Base-by-base conservation (phyloP, 2,888 invertebrate genomes). In the Dryococelus australis region DNA sequence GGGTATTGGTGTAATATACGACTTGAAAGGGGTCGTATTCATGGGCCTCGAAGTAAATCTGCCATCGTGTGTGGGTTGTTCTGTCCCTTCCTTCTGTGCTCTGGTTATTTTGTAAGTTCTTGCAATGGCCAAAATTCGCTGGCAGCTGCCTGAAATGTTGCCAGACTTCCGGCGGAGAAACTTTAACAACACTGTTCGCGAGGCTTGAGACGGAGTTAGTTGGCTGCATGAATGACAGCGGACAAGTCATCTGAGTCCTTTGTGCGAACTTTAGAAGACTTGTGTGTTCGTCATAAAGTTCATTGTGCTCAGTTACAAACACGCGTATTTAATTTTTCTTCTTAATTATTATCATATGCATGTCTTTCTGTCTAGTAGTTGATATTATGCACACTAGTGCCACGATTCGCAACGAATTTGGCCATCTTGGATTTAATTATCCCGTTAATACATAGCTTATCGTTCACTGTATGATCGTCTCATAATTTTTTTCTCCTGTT, bases 61-160 rank as follows among this genome's bases (percentile, higher is more conserved):
- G 65, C 16, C 65, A n/a, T 24, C 20, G n/a, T 65, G n/a, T 65
- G 8, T n/a, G 8, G 8, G 24, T 65, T 24, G n/a, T 24, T 65
- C 65, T 65, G 65, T 65, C n/a, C 65, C n/a, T 16, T 65, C 65
- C 8, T 20, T 65, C 6, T 65, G 20, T n/a, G 24, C n/a, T n/a
- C n/a, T 65, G 65, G n/a, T 65, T n/a, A n/a, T n/a, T 65, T 65
- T 65, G 20, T 8, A 65, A 65, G 65, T 65, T 20, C 24, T 65
- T 65, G 65, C 65, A 65, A 65, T 20, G 65, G 65, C 24, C 65
- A 65, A 24, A 65, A n/a, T n/a, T 24, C n/a, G 20, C 65, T n/a
- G 65, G 10, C 65, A 65, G 65, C 65, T n/a, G 65, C 65, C n/a
- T 65, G 65, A 65, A n/a, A 65, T n/a, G 65, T 65, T 65, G 65